Evolutionary conservation across 1,140 invertebrate species (phyloP).

Genomic region (Hermatobates lingyangjiaoensis): DNA sequence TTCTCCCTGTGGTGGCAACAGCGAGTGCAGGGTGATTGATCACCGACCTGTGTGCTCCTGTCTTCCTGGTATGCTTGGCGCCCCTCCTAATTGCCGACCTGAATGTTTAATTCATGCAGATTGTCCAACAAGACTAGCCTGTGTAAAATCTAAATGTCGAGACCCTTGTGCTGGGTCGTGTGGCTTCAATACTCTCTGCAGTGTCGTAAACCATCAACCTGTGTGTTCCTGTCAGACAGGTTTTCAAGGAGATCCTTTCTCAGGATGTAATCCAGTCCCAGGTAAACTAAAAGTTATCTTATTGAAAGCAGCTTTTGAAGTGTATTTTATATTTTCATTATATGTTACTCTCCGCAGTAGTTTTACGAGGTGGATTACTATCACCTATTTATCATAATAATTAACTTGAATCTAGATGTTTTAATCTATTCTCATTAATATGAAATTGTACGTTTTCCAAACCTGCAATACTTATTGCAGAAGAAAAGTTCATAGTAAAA

Average conservation of each 20-base stretch:
- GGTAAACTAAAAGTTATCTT: too few relatives aligned
- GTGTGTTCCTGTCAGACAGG: conserved; percentile 27
- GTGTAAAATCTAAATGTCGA: conserved; percentile 22
- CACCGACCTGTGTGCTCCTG: conserved; percentile 56
- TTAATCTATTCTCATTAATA: neutral
- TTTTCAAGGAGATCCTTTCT: conserved; percentile 29
- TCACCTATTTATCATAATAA: neutral
- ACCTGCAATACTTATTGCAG: neutral
- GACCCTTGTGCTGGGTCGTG: conserved; percentile 27
- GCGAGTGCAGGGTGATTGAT: conserved; percentile 48
- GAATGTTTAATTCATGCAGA: conserved; percentile 27
- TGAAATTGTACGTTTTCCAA: neutral
- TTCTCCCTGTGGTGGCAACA: conserved; percentile 65
- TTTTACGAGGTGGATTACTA: neutral
- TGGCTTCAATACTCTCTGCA: conserved; percentile 28
- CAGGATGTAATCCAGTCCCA: conserved; percentile 21
- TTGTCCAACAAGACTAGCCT: conserved; percentile 23
- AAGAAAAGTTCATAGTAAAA: neutral
- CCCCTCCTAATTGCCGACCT: conserved; percentile 25
- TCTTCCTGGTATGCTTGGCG: conserved; percentile 49
- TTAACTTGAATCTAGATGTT: neutral
- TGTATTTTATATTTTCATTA: conserved; percentile 1
- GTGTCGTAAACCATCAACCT: conserved; percentile 26
- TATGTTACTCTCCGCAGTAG: neutral
- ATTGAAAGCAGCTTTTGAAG: neutral